Evolutionary conservation across 2,113 vertebrate species (phyloP), one percentile per base, ranked within the genome.

Genomic region (Cinclus cinclus): DNA sequence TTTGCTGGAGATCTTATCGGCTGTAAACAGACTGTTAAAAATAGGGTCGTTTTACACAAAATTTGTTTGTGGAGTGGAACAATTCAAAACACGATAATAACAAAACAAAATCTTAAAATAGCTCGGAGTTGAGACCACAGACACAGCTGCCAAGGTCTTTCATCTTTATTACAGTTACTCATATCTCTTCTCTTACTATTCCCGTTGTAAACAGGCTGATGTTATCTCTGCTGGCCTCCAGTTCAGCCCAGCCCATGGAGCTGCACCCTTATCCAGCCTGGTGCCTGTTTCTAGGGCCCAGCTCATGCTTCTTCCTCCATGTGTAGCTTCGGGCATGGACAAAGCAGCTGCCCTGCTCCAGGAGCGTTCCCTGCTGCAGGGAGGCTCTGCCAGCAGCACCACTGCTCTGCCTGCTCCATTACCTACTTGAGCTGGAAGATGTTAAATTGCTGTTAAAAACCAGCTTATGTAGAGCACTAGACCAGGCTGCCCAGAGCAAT

Each of bases 31-130:
- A 62, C 85, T 92, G 87, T 79, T 96, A 96, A 95, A 97, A 96
- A 96, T 97, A 94, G 92, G 83, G 60, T 89, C 60, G 0, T 94
- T 96, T 94, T 89, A 89, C 88, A 94, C 79, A 94, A 41, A 86
- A 92, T 88, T 96, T 96, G 94, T 96, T 96, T 96, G 88, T 89
- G 88, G 83, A 87, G 80, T 22, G 74, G 90, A 96, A 94, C 94
- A 89, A 96, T 95, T 94, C 86, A 81, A 95, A 96, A 87, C 93
- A 89, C 8, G 56, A 73, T 86, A 89, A 94, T 78, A 96, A 69
- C 90, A 92, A 94, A 97, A 89, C 83, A 94, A 90, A 94, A 90
- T 60, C 94, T 79, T 89, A 94, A 96, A 97, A 96, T 94, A 96
- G 94, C 93, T 84, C 46, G 0, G 49, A 92, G 77, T 90, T 3